Evolutionary conservation across 2,888 invertebrate genomes (phyloP), one percentile per base, ranked within the genome.

Genomic region (Drosophila kokeensis): DNA sequence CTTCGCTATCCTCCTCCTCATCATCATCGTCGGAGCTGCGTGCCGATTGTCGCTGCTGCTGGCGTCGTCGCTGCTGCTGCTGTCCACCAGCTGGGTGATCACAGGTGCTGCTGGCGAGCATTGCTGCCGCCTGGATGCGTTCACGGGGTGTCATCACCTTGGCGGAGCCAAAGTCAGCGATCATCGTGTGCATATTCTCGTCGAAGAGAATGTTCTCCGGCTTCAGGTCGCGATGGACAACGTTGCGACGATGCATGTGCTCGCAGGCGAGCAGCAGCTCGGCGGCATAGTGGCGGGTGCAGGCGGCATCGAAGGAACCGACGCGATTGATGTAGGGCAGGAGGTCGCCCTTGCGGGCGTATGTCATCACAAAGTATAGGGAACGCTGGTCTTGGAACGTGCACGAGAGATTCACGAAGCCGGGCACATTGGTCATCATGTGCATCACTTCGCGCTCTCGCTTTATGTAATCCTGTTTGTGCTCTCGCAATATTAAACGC

Each of bases 141-240:
- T 87, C 84, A 7, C 87, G 83, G 4, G 81, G 91, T 29, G 93
- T 93, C 29, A 98, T 93, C 79, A 98, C 96, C 94, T 98, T 98
- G 2, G 98, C 97, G 61, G 98, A 98, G 55, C 99, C 99, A 93
- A 99, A 99, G 94, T 99, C 99, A 50, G 99, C 98, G 73, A 99
- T 97, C 90, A 98, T 95, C 81, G 99, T 96, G 94, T 99, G 99
- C 97, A 99, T 99, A 86, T 97, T 96, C 92, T 98, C 98, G 93
- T 97, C 97, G 82, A 99, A 94, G 57, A 99, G 94, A 86, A 99
- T 98, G 94, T 99, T 99, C 94, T 99, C 93, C 8, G 99, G 99
- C 93, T 99, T 99, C 84, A 99, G 94, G 93, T 99, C 99, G 69
- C 99, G 96, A 94, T 99, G 99, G 89, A 99, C 96, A 77, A 99